These are phyloP conservation scores for Vulpes ferrilata DNA, from an alignment of 2,113 vertebrate species.

Conservation along the genomic window DNA sequence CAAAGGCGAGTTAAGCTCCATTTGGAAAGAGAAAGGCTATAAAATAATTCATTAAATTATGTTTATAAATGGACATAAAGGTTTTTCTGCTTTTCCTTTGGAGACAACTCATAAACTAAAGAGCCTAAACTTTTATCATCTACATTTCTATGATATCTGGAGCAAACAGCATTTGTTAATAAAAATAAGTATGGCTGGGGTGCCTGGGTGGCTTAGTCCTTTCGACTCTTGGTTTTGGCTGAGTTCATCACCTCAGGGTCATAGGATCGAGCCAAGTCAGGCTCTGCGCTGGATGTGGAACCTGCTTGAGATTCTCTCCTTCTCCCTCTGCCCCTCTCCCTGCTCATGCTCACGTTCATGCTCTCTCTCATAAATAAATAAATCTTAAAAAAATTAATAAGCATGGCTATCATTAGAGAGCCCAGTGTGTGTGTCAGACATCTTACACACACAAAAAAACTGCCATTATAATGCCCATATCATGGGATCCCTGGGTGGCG, in stretches of 20 bases:
- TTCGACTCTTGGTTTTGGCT: neutral
- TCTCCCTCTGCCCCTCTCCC: neutral
- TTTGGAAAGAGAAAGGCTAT: conserved; percentile 1
- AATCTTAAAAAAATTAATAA: neutral
- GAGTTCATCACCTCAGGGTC: neutral
- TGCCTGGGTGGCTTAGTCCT: neutral
- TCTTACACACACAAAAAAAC: neutral
- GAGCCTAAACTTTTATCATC: neutral
- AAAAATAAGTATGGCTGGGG: neutral
- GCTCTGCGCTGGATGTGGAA: neutral
- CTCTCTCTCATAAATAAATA: neutral
- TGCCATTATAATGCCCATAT: neutral
- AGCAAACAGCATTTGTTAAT: neutral
- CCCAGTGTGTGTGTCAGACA: neutral
- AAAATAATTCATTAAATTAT: neutral
- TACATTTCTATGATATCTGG: neutral
- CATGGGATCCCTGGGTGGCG: too few relatives aligned
- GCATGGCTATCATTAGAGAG: neutral
- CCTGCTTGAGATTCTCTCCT: neutral
- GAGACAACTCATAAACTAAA: neutral
- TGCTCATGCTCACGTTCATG: fast-evolving
- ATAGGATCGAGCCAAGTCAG: neutral
- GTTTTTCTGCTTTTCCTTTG: neutral
- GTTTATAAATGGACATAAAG: neutral
- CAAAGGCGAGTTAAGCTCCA: neutral